Base-by-base conservation (phyloP, 1,140 invertebrate genomes). In the Aphelinus atriplicis region DNA sequence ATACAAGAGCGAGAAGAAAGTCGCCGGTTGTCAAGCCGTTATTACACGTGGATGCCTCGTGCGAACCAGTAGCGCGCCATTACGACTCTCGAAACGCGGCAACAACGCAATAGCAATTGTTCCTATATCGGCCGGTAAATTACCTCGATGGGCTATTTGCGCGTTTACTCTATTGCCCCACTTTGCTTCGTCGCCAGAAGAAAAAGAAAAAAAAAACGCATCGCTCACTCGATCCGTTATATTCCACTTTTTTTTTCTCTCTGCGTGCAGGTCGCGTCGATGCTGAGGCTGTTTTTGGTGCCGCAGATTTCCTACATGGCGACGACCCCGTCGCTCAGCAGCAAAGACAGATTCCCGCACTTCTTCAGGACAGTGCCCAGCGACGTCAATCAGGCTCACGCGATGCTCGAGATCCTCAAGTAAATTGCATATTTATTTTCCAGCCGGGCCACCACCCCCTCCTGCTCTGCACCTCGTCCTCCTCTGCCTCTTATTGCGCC, bases 231-330 rank as follows among this genome's bases (percentile, higher is more conserved):
- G 26, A 26, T 26, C 26, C 26, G 26, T 26, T 26, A 58, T 26
- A 58, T 58, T 7, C 57, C 57, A 6, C 55, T 2, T 57, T 57
- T 2, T 2, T 57, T 57, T 10, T 57, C 55, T 58, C 56, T 26
- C 57, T 58, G 26, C 63, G 26, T 81, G 7, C 83, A 91, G 88
- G 83, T 92, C 7, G 91, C 91, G 7, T 90, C 89, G 73, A 84
- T 92, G 75, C 79, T 91, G 43, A 80, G 89, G 43, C 80, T 92
- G 5, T 91, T 92, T 79, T 78, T 87, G 66, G 85, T 91, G 3
- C 91, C 91, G 3, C 90, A 91, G 84, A 89, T 92, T 75, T 91
- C 91, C 3, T 92, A 91, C 81, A 89, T 90, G 80, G 90, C 90
- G 3, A 91, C 90, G 3, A 89, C 90, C n/a, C 88, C 90, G 1